phyloP scores from a whole-genome alignment of 2,888 invertebrate genomes.

The Acleris literana region DNA sequence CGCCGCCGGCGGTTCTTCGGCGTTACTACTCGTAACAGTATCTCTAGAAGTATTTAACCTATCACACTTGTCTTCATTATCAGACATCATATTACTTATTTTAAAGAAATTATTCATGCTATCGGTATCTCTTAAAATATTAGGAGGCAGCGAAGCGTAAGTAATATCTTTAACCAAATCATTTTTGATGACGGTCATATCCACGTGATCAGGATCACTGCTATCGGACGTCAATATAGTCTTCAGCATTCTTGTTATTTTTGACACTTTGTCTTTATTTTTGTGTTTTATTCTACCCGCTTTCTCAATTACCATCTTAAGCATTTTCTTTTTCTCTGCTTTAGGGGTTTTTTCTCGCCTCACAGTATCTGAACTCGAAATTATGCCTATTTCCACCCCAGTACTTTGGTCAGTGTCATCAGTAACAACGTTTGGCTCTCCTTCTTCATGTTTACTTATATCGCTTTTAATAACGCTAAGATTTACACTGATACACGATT shows the following conservation, averaged over 20 bases:
- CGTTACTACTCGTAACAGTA: slow-evolving; percentile 47
- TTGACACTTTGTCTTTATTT: slow-evolving; percentile 52
- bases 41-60: slow-evolving; percentile 48
- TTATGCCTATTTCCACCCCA: background rate
- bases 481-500: background rate
- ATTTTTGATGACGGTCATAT: slow-evolving; percentile 44
- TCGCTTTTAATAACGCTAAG: slow-evolving; percentile 7
- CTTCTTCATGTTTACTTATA: slow-evolving; percentile 15
- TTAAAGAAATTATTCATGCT: slow-evolving; percentile 59
- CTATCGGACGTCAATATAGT: slow-evolving; percentile 62
- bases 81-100: slow-evolving; percentile 43
- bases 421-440: background rate
- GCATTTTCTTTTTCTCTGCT: slow-evolving; percentile 57
- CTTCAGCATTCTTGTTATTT: slow-evolving; percentile 55
- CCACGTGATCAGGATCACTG: slow-evolving; percentile 52
- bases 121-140: slow-evolving; percentile 53
- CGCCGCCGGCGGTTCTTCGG: slow-evolving; percentile 30
- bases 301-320: slow-evolving; percentile 59
- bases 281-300: slow-evolving; percentile 49
- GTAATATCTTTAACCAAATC: slow-evolving; percentile 53
- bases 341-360: slow-evolving; percentile 46
- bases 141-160: slow-evolving; percentile 52
- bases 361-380: background rate
- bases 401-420: slow-evolving; percentile 2
- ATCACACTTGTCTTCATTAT: slow-evolving; percentile 30